Base-by-base conservation (phyloP, 2,113 vertebrate species). In the Globicephala melas region DNA sequence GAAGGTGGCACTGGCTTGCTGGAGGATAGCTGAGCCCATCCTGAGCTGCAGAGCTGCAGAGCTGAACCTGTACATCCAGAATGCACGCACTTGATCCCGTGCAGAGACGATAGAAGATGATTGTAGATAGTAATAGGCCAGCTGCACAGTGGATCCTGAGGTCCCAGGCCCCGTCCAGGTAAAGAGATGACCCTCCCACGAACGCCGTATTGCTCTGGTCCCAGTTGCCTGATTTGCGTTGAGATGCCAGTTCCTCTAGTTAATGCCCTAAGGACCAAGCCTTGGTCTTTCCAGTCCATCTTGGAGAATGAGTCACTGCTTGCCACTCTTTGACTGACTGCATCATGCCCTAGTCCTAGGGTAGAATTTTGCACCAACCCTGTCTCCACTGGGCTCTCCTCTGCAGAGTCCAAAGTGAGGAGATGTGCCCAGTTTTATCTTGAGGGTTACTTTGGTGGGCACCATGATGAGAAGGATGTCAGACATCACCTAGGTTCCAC, bases 11-110 rank as follows among this genome's bases (percentile, higher is more conserved):
- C 10, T 12, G 33, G 47, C 38, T 81, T 7, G 5, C 38, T 8
- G 11, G 44, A 1, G n/a, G 17, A 8, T 2, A 10, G 18, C 18
- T 17, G 13, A 63, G 65, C 0, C 18, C 20, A 2, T 2, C 5
- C 31, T 0, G 13, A 6, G 2, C 55, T 17, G 20, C 21, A 5
- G 8, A 55, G 53, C 53, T 55, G 33, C 21, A 25, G 71, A 71
- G 6, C 31, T 8, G 62, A 2, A 3, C 28, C 12, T 25, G 26
- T 65, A 1, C 5, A 0, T 0, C 1, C 11, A 11, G 55, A 0
- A 0, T 13, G 0, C 1, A 0, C 0, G 0, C 18, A 55, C 55
- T 20, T 2, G 8, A 55, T 55, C 17, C 25, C 60, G 1, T 0
- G 33, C 1, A 4, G 0, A 41, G 1, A 1, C 2, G 2, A 1